phyloP scores from a whole-genome alignment of 2,113 vertebrate genomes.

The Sminthopsis crassicaudata region DNA sequence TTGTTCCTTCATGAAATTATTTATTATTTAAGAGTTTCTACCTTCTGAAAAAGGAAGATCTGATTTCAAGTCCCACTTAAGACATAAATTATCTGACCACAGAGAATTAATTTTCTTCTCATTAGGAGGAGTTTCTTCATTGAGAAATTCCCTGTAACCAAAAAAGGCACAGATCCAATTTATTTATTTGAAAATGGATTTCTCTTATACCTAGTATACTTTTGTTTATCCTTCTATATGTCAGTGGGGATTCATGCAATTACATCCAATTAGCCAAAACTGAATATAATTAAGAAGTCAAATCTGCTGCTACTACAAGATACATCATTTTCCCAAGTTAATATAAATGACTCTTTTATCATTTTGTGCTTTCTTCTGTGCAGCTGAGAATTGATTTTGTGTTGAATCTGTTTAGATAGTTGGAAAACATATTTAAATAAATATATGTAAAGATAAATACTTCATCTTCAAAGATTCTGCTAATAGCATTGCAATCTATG shows the following conservation, averaged over 20 bases:
- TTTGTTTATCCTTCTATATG: neutral
- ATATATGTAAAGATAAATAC: neutral
- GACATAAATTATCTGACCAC: neutral
- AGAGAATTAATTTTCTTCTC: too few species aligned
- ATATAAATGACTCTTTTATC: neutral
- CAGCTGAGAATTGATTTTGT: conserved; percentile 9
- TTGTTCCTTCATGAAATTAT: too few species aligned
- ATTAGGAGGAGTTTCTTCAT: too few species aligned
- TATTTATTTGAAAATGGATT: neutral
- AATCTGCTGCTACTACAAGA: neutral
- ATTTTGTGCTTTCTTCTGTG: neutral
- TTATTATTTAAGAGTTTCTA: too few species aligned
- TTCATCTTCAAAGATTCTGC: neutral
- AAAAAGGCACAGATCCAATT: too few species aligned
- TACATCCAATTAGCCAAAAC: neutral
- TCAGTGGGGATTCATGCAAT: conserved; percentile 4
- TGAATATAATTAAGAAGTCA: neutral
- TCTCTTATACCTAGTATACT: neutral
- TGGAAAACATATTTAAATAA: neutral
- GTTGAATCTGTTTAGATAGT: conserved; percentile 18
- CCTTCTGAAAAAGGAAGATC: too few species aligned
- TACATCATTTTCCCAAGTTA: conserved; percentile 1
- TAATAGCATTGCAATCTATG: neutral
- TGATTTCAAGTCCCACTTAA: neutral
- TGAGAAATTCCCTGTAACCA: too few species aligned